Evolutionary conservation across 2,797 vertebrate genomes (phyloP), one percentile per base, ranked within the genome.

Genomic region (Myoxocephalus aenaeus): DNA sequence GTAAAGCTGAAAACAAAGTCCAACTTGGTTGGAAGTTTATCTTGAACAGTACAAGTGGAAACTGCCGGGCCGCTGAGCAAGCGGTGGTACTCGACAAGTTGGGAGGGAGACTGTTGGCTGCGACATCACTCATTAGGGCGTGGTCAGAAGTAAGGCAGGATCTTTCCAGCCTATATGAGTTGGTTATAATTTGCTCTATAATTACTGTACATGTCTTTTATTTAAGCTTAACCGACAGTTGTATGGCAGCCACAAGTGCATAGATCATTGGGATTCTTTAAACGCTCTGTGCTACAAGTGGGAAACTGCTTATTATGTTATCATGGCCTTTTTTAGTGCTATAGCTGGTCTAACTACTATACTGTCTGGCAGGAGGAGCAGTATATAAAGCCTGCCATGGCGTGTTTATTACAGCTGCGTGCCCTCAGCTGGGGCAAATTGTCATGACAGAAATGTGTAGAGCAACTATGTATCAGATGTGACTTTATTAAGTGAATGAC

Each of bases 341-440:
- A 34, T 61, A 61, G 57, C 56, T 22, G 13, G 13, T 73, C 27
- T 46, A 6, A 63, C 69, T 69, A 10, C 69, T 63, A 40, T 42
- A 3, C 78, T 77, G 73, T 73, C 20, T 4, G 65, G 62, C 53
- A 59, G 68, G 61, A 46, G 7, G 65, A 65, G 65, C 0, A 59
- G 68, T 73, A 75, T 77, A 81, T 77, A 61, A 79, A 74, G 63
- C 59, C 42, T 17, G 36, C 48, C 50, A 5, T 63, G 72, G 77
- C 77, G 71, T 65, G 67, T 66, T 79, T 71, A 82, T 77, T 79
- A 81, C 44, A 82, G 73, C 72, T 71, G 2, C 65, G 73, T 48
- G 36, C 13, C n/a, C 14, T 17, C 46, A n/a, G 63, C 57, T 71
- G 63, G 65, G 20, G 58, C 40, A n/a, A 50, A 58, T 32, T 65